Evolutionary conservation across 2,797 vertebrate species (phyloP).

Genomic region (Sebastes vulpes): DNA sequence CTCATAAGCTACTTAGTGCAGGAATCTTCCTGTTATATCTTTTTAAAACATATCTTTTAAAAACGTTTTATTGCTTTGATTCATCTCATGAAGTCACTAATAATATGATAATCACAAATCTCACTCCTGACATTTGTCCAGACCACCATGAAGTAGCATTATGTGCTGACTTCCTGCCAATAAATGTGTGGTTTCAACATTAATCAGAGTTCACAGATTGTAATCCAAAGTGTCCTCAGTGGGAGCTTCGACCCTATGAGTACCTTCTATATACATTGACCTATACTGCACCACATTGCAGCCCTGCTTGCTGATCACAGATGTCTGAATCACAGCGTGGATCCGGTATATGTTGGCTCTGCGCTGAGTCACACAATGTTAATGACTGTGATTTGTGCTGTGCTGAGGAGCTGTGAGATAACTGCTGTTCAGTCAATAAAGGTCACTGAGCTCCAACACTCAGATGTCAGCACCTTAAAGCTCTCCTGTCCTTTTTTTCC

Average conservation of each 20-base stretch:
- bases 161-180: neutral
- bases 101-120: neutral
- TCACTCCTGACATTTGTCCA: neutral
- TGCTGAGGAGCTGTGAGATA: conserved; percentile 11
- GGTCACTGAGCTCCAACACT: conserved; percentile 13
- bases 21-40: neutral
- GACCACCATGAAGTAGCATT: neutral
- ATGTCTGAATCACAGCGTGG: conserved; percentile 1
- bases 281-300: neutral
- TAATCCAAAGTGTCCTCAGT: neutral
- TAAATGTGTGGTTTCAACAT: neutral
- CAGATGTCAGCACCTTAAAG: conserved; percentile 29
- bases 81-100: neutral
- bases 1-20: neutral
- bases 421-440: conserved; percentile 35
- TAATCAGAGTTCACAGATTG: neutral
- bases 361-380: neutral
- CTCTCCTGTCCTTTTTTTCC: conserved; percentile 19
- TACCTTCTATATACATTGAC: neutral
- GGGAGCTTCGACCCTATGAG: neutral
- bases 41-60: neutral
- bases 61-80: neutral
- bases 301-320: conserved; percentile 9
- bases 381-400: conserved; percentile 33
- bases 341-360: neutral